These are phyloP conservation scores for Lordiphosa stackelbergi DNA, from an alignment of 1,140 invertebrate genomes.

Conservation along the genomic window DNA sequence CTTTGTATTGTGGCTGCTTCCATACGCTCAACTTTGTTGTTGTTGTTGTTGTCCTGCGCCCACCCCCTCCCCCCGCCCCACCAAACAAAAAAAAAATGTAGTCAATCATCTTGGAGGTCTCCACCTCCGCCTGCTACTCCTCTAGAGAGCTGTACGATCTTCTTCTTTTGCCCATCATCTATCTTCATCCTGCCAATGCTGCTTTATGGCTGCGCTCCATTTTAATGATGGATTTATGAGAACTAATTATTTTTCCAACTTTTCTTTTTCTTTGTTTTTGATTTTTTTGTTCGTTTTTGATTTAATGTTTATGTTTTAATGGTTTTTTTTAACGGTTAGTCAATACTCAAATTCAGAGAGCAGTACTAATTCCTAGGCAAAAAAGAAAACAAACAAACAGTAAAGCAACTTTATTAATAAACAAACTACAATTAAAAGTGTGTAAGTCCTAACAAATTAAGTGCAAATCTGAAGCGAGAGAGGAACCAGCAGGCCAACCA, in stretches of 20 bases:
- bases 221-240: slow-evolving; percentile 27
- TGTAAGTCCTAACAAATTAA: slow-evolving; percentile 21
- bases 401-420: slow-evolving; percentile 11
- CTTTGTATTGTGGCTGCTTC: background rate
- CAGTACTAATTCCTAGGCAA: slow-evolving; percentile 67
- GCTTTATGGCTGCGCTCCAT: slow-evolving; percentile 11
- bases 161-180: slow-evolving; percentile 7
- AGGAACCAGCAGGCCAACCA: slow-evolving; percentile 17
- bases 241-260: slow-evolving; percentile 65
- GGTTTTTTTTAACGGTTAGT: slow-evolving; percentile 25
- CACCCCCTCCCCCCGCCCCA: too few relatives aligned
- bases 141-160: background rate
- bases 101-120: too few relatives aligned
- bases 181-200: slow-evolving; percentile 15
- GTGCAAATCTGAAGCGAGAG: slow-evolving; percentile 11
- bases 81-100: too few relatives aligned
- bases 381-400: slow-evolving; percentile 19
- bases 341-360: slow-evolving; percentile 73
- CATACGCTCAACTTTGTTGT: background rate
- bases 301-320: slow-evolving; percentile 4
- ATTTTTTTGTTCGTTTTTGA: slow-evolving; percentile 19
- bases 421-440: slow-evolving; percentile 23
- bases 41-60: slow-evolving; percentile 7
- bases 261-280: slow-evolving; percentile 53
- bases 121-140: too few relatives aligned